phyloP scores from a whole-genome alignment of 2,797 vertebrate species.

The Spizella passerina region DNA sequence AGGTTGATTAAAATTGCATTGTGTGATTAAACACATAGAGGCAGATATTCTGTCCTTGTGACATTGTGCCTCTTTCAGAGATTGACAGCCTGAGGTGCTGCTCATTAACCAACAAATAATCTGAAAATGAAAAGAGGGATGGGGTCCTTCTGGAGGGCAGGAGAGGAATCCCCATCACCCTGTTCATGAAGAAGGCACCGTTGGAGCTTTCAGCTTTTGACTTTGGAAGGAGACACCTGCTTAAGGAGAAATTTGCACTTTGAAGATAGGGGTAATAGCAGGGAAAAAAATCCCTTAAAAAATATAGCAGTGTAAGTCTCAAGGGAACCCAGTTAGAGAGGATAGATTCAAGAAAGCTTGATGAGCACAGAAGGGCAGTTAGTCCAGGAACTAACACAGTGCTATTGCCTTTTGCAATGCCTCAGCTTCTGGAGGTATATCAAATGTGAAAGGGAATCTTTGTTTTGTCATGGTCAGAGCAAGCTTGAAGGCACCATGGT shows the following conservation, averaged over 20 bases:
- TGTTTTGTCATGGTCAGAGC: neutral
- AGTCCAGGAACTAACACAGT: neutral
- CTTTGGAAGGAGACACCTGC: neutral
- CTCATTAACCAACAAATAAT: conserved; percentile 38
- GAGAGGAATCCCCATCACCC: neutral
- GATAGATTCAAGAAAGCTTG: neutral
- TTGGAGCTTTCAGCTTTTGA: neutral
- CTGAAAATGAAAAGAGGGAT: conserved; percentile 18
- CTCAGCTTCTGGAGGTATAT: neutral
- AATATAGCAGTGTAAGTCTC: neutral
- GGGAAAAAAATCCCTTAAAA: neutral
- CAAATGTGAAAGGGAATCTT: neutral
- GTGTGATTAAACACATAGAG: conserved; percentile 1
- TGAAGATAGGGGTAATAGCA: neutral
- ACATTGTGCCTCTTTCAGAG: neutral
- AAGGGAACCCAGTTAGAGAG: neutral
- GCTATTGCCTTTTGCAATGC: neutral
- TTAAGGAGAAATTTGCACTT: conserved; percentile 15
- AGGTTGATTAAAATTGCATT: conserved; percentile 34
- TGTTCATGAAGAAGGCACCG: neutral
- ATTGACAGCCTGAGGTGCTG: conserved; percentile 29
- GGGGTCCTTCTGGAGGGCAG: neutral
- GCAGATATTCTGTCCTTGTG: neutral
- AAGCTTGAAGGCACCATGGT: neutral
- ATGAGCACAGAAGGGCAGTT: neutral